phyloP scores from a whole-genome alignment of 2,113 vertebrate species.

The Lontra canadensis region DNA sequence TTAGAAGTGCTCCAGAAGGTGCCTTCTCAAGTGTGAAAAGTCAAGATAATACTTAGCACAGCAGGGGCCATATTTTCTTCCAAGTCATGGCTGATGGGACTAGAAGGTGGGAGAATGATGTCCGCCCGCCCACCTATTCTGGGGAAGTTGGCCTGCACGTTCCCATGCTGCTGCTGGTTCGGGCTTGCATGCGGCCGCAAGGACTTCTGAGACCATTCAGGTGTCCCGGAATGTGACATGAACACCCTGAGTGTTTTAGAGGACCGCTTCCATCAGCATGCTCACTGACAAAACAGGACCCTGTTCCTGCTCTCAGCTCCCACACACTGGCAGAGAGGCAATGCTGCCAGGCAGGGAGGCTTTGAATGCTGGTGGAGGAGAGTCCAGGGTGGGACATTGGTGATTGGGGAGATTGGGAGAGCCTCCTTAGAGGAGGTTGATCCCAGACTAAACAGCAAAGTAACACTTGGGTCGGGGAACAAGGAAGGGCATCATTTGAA shows the following conservation, averaged over 20 bases:
- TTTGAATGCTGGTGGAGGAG: not conserved
- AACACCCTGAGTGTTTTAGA: not conserved
- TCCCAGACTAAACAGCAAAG: not conserved
- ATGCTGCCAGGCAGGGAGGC: not conserved
- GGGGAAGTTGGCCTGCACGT: not conserved
- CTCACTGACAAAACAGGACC: rapidly evolving
- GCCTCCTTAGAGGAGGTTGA: not conserved
- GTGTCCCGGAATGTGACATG: not conserved
- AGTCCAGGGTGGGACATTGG: no score
- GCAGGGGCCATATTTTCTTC: not conserved
- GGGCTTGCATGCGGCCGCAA: not conserved
- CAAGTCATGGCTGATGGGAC: not conserved
- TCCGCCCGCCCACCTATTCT: rapidly evolving
- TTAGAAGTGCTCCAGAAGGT: not conserved
- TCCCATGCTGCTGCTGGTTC: rapidly evolving
- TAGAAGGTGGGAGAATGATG: not conserved
- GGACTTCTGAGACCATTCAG: not conserved
- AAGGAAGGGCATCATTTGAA: not conserved
- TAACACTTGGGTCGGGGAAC: not conserved
- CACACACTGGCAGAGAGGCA: not conserved
- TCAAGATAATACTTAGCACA: rapidly evolving
- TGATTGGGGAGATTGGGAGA: not conserved
- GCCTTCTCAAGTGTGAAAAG: not conserved
- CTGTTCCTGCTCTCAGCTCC: not conserved
- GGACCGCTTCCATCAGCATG: rapidly evolving